Evolutionary conservation across 2,797 vertebrate species (phyloP).

Genomic region (Tinamus major): DNA sequence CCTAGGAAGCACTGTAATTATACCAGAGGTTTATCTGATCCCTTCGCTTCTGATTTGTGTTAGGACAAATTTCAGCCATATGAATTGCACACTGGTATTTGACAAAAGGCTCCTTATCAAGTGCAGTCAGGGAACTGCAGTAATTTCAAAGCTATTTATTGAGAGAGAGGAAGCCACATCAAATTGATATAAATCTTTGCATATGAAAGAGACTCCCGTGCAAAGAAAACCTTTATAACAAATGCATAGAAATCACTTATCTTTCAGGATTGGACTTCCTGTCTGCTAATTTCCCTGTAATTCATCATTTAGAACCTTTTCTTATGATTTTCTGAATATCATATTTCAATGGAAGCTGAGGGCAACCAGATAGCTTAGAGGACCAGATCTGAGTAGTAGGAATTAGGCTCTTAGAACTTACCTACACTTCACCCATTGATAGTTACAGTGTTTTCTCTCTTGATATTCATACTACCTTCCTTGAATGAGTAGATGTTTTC

Average conservation of each 20-base stretch:
- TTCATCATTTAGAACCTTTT: background rate
- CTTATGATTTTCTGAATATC: background rate
- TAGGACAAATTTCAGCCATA: background rate
- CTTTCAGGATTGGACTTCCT: background rate
- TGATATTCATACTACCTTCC: background rate
- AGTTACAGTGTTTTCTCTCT: background rate
- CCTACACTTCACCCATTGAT: background rate
- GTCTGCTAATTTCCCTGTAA: background rate
- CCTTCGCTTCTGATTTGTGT: background rate
- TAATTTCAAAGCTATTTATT: background rate
- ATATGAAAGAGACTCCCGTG: background rate
- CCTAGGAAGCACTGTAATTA: constrained; percentile 32
- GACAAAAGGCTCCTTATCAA: background rate
- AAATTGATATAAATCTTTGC: background rate
- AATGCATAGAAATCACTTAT: background rate
- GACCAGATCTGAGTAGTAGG: background rate
- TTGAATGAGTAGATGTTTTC: background rate
- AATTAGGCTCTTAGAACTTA: background rate
- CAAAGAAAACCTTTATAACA: background rate
- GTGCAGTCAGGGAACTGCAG: background rate
- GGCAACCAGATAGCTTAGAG: background rate
- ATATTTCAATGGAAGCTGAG: background rate
- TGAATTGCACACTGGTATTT: background rate
- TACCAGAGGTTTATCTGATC: constrained; percentile 3
- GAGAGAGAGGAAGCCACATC: background rate